Conservation (phyloP, 2,797 vertebrate genomes). For the Pseudocheirus occidentalis region DNA sequence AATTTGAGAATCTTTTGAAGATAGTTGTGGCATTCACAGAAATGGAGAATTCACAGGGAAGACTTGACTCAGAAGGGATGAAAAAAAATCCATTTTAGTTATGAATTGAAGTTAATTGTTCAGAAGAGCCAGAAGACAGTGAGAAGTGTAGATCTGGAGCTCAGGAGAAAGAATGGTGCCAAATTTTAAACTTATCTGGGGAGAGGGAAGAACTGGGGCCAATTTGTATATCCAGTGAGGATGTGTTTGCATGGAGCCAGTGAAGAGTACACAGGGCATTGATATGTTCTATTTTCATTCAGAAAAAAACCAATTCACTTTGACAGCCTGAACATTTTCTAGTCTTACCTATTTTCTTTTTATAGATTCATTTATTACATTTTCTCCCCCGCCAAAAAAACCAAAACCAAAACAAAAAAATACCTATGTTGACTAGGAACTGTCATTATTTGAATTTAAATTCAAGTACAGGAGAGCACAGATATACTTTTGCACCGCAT, state of each 20-base stretch:
- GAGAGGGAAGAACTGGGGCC: background rate
- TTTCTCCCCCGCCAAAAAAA: too few relatives aligned
- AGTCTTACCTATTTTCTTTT: background rate
- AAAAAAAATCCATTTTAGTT: background rate
- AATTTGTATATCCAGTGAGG: background rate
- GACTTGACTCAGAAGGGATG: background rate
- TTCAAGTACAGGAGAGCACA: background rate
- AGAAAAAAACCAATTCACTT: background rate
- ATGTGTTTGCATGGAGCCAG: background rate
- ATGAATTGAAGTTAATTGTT: background rate
- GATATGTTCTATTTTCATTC: background rate
- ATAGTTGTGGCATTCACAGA: background rate
- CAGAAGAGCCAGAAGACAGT: background rate
- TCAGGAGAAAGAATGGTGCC: background rate
- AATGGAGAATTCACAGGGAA: background rate
- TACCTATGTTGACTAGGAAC: background rate
- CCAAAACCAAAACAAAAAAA: background rate
- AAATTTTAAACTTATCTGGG: background rate
- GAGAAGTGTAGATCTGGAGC: background rate
- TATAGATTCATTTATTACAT: background rate
- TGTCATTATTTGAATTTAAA: constrained; percentile 19
- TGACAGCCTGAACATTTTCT: background rate
- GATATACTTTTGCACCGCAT: constrained; percentile 27
- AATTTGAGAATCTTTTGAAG: background rate
- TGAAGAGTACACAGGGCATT: background rate